phyloP scores from a whole-genome alignment of 2,797 vertebrate genomes.

The Xenopus petersii region DNA sequence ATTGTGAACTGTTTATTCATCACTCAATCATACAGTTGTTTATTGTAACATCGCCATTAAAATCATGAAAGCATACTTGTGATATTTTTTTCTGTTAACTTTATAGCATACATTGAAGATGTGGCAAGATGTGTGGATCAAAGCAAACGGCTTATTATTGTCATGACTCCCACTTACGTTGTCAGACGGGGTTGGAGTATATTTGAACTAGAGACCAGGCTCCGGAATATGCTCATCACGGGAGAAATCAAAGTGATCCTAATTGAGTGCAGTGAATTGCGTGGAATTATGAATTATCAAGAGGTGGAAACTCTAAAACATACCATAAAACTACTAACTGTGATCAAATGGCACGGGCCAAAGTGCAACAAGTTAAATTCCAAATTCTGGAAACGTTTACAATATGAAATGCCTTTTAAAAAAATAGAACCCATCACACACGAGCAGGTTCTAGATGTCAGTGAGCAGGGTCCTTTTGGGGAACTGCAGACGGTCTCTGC shows the following conservation, averaged over 20 bases:
- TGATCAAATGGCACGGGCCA: conserved; percentile 95
- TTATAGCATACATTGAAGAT: conserved; percentile 95
- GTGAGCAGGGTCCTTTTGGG: conserved; percentile 95
- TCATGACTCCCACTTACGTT: conserved; percentile 97
- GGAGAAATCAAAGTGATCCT: conserved; percentile 98
- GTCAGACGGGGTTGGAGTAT: conserved; percentile 97
- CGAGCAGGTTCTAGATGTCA: conserved; percentile 92
- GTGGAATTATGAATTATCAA: conserved; percentile 98
- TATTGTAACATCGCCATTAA: too few species aligned
- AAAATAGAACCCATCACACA: conserved; percentile 89
- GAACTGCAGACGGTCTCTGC: conserved; percentile 97
- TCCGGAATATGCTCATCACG: conserved; percentile 92
- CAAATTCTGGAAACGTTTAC: conserved; percentile 98
- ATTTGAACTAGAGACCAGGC: conserved; percentile 96
- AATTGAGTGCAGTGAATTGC: conserved; percentile 94
- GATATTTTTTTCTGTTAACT: conserved; percentile 45
- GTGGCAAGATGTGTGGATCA: conserved; percentile 97
- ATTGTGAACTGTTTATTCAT: too few species aligned
- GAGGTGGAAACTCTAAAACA: conserved; percentile 97
- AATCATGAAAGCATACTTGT: too few species aligned
- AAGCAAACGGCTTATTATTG: conserved; percentile 96
- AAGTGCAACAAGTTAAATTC: conserved; percentile 97
- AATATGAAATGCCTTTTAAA: conserved; percentile 98
- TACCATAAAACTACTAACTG: conserved; percentile 94
- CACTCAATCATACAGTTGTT: too few species aligned